Evolutionary conservation across 2,797 vertebrate genomes (phyloP).

Genomic region (Danio choprae): DNA sequence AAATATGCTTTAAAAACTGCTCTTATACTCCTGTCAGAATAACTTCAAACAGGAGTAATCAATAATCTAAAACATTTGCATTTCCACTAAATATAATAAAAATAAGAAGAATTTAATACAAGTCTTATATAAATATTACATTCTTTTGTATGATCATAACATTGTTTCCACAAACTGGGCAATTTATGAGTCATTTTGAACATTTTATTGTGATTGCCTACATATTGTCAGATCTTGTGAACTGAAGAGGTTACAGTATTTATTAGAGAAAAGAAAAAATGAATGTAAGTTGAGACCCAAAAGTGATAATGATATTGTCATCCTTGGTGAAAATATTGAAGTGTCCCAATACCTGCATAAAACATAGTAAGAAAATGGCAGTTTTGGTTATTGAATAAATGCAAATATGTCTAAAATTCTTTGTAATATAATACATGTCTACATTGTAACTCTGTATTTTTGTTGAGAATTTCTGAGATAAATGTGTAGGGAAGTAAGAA

Average conservation of each 20-base stretch:
- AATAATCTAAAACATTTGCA: too few species aligned
- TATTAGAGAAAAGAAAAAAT: background rate
- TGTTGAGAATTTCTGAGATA: background rate
- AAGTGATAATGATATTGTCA: background rate
- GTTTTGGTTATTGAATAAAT: background rate
- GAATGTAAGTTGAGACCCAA: background rate
- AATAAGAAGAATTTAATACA: too few species aligned
- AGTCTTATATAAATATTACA: too few species aligned
- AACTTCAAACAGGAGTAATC: too few species aligned
- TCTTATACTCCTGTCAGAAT: too few species aligned
- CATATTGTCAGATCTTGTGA: background rate
- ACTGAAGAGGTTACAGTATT: background rate
- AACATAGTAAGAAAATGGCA: background rate
- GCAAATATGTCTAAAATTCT: background rate
- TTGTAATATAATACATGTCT: background rate
- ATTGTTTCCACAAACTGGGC: background rate
- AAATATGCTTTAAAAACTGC: too few species aligned
- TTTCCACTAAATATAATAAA: too few species aligned
- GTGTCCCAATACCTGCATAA: constrained; percentile 32
- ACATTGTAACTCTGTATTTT: background rate
- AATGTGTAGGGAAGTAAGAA: background rate
- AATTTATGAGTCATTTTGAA: background rate
- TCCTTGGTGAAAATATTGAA: constrained; percentile 17
- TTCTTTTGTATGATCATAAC: background rate
- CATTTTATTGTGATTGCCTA: constrained; percentile 13